Evolutionary conservation across 2,888 invertebrate species (phyloP).

Genomic region (Dendrolimus pini): DNA sequence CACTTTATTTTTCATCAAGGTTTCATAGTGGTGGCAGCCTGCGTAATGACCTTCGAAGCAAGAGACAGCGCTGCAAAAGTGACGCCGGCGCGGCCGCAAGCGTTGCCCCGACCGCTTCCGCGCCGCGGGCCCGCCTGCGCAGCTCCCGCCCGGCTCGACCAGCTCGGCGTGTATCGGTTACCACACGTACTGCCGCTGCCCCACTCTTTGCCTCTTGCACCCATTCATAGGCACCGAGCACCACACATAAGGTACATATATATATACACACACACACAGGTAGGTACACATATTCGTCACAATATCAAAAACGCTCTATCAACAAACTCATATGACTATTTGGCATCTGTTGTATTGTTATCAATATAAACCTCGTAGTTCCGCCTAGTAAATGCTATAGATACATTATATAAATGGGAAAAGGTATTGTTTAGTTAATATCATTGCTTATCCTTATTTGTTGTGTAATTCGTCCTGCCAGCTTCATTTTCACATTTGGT

Average conservation of each 20-base stretch:
- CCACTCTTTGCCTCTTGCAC: conserved; percentile 57
- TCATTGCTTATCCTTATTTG: background rate
- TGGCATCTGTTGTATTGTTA: too few relatives aligned
- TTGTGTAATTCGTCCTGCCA: conserved; percentile 1
- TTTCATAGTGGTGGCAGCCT: conserved; percentile 97
- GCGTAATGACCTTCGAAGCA: conserved; percentile 99
- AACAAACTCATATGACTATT: too few relatives aligned
- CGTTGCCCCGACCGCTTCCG: conserved; percentile 70
- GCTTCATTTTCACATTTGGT: background rate
- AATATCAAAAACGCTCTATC: too few relatives aligned
- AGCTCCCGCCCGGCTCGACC: conserved; percentile 78
- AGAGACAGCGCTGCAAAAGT: conserved; percentile 94
- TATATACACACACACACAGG: too few relatives aligned
- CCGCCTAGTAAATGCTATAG: too few relatives aligned
- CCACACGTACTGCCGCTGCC: conserved; percentile 66
- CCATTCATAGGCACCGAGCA: conserved; percentile 56
- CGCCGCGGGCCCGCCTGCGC: conserved; percentile 64
- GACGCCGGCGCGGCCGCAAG: conserved; percentile 83
- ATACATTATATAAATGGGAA: too few relatives aligned
- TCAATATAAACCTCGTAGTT: too few relatives aligned
- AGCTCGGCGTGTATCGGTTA: conserved; percentile 81
- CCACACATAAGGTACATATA: conserved; percentile 49
- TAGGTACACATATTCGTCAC: background rate
- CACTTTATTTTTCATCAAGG: conserved; percentile 60
- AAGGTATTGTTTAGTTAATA: background rate